Conservation (phyloP, 2,797 vertebrate genomes). For the Bothrops alternatus region DNA sequence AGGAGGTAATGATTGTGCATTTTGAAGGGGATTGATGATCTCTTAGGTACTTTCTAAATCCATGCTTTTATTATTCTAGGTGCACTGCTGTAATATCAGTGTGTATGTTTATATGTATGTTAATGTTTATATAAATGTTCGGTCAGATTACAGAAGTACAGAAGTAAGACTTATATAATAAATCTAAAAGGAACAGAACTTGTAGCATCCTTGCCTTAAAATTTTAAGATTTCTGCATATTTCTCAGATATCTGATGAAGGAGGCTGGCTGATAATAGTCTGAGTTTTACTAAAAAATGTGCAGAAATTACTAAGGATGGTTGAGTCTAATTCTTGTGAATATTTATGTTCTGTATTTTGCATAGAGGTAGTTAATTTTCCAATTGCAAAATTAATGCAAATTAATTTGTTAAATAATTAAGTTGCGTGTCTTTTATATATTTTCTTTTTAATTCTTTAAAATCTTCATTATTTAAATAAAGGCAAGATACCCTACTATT, state of each 20-base stretch:
- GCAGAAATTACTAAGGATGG: background rate
- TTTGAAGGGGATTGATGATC: background rate
- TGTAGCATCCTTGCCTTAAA: background rate
- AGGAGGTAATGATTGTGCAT: background rate
- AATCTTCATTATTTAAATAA: background rate
- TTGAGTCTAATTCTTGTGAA: background rate
- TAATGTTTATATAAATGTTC: background rate
- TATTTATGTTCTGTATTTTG: background rate
- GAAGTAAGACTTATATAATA: background rate
- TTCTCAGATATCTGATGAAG: background rate
- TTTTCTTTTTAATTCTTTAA: background rate
- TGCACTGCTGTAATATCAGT: background rate
- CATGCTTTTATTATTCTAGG: background rate
- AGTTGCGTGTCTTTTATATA: background rate
- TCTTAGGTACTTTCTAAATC: background rate
- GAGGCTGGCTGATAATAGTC: background rate
- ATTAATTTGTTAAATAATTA: slow-evolving; percentile 18
- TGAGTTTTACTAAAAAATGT: background rate
- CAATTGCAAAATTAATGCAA: slow-evolving; percentile 48
- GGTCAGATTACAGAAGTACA: background rate
- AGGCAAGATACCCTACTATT: background rate
- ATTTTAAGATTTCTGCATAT: background rate
- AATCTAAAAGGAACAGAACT: background rate
- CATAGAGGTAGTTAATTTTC: slow-evolving; percentile 28
- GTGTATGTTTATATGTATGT: background rate